These are phyloP conservation scores for Phallusia fumigata DNA, from an alignment of 23 tunicate genomes.

Conservation along the genomic window DNA sequence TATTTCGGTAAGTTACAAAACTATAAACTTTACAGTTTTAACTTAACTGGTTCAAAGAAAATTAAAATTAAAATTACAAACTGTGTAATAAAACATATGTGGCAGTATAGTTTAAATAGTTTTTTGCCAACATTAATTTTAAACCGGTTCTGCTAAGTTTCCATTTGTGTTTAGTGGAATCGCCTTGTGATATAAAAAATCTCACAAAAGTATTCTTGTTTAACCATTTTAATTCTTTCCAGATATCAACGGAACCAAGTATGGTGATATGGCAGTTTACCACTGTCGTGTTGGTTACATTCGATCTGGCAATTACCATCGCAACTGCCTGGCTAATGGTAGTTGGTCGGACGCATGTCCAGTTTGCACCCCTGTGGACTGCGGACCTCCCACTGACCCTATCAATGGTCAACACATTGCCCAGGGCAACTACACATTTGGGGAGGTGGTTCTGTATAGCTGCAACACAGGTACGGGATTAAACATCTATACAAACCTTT, in stretches of 20 bases:
- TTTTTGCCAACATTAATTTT: neutral
- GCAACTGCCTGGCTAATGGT: constrained; percentile 44
- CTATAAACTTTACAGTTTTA: neutral
- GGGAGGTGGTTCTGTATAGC: constrained; percentile 32
- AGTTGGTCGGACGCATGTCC: constrained; percentile 59
- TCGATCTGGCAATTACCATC: constrained; percentile 13
- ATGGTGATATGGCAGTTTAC: constrained; percentile 40
- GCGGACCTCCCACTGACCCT: constrained; percentile 44
- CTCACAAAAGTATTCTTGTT: no score
- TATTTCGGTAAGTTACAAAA: constrained; percentile 30
- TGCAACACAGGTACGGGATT: constrained; percentile 60
- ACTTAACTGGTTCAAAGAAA: no score
- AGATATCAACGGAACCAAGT: constrained; percentile 47
- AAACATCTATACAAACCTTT: no score
- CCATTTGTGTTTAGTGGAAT: no score
- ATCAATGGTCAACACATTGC: constrained; percentile 49
- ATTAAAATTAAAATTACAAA: no score
- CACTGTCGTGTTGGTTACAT: constrained; percentile 53
- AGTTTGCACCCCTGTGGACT: constrained; percentile 38
- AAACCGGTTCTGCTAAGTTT: no score
- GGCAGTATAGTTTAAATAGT: neutral
- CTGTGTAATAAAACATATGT: no score
- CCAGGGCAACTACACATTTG: constrained; percentile 50
- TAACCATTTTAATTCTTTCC: neutral
- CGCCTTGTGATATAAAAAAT: no score